Base-by-base conservation (phyloP, 2,888 invertebrate genomes). In the Thecocarcelia acutangulata region DNA sequence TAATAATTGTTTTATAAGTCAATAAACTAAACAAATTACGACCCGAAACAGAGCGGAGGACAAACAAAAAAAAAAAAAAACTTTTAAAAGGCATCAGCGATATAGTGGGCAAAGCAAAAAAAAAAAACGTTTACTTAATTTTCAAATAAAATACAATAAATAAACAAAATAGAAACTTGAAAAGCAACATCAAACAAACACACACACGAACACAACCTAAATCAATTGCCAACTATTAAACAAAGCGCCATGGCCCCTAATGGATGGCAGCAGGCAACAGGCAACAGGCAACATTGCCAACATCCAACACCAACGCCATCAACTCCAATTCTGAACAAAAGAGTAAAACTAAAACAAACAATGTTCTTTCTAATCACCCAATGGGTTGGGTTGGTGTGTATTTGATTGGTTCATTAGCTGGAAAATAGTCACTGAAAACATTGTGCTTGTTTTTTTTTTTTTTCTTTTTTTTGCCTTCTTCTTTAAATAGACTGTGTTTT, bases 11-110 rank as follows among this genome's bases (percentile, higher is more conserved):
- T 37, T 68, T 63, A 8, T 40, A 54, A 44, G 44, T 63, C 73
- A 77, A 82, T 82, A 77, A 82, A 77, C 50, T 64, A 52, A 5
- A 77, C 63, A 74, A 82, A 77, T 69, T 82, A 82, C 46, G 73
- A 77, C 63, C 56, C 13, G 46, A 11, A 40, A 46, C 64, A 8
- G 46, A 61, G 48, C 21, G 66, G 58, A n/a, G 15, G 56, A 54
- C 58, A 44, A 33, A 37, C 19, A 33, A 52, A 21, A 52, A 21
- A 76, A 52, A 8, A 50, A 42, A 33, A 64, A 13, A 42, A 33
- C 1, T 33, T 33, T 17, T 13, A 19, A 42, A 64, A 64, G 50
- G 56, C 63, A 76, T 37, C 50, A 76, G 37, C n/a, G 63, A 63
- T 17, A 33, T 37, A n/a, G 56, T 64, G 64, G 56, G 50, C 74